These are phyloP conservation scores for Tetramorium simillimum DNA, from an alignment of 1,140 invertebrate species.

Conservation along the genomic window DNA sequence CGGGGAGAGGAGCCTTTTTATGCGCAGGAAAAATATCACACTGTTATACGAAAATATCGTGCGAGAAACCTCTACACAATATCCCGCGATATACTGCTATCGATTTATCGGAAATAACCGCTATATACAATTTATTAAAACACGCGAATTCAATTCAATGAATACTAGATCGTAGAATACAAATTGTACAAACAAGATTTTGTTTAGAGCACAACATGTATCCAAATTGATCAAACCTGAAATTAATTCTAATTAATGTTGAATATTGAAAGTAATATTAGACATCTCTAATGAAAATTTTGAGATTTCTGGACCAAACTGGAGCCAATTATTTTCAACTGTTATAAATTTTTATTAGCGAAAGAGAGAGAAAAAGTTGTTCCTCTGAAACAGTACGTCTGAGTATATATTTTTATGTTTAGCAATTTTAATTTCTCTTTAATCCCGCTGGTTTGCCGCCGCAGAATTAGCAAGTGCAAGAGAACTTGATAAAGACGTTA, in stretches of 20 bases:
- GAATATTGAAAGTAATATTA: background rate
- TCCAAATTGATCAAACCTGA: background rate
- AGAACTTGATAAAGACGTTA: constrained; percentile 6
- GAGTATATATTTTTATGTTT: background rate
- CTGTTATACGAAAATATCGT: background rate
- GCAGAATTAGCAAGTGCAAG: background rate
- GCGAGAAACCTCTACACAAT: background rate
- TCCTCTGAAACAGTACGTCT: background rate
- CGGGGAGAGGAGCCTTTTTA: background rate
- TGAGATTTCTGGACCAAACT: background rate
- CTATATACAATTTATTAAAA: constrained; percentile 43
- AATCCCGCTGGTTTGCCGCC: background rate
- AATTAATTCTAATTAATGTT: background rate
- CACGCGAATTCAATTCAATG: background rate
- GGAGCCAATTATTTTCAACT: background rate
- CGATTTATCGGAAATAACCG: background rate
- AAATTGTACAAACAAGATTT: constrained; percentile 4
- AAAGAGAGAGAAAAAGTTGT: background rate
- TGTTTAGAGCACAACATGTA: background rate
- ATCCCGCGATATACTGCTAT: constrained; percentile 30
- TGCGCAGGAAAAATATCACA: background rate
- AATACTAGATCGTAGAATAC: background rate
- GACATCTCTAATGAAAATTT: background rate
- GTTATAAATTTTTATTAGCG: background rate
- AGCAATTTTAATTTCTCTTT: background rate